phyloP scores from a whole-genome alignment of 2,888 invertebrate species.

The Drosophila ochracea region DNA sequence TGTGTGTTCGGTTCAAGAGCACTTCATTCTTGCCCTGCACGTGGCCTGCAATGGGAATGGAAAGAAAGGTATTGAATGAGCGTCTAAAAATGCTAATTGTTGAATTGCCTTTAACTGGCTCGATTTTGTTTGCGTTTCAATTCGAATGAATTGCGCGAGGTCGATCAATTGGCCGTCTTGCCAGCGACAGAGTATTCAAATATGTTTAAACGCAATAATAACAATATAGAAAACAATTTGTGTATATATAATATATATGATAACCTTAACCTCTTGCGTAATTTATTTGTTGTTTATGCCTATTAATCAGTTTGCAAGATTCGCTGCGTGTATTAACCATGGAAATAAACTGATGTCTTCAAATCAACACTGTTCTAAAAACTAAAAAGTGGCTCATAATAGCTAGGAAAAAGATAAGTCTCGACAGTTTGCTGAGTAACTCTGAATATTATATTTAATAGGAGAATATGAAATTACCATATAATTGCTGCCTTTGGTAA shows the following conservation, averaged over 20 bases:
- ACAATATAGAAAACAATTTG: background rate
- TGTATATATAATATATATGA: conserved; percentile 15
- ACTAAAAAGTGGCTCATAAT: background rate
- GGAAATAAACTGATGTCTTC: background rate
- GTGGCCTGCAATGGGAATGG: conserved; percentile 62
- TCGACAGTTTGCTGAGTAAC: too few species aligned
- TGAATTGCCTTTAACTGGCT: conserved; percentile 31
- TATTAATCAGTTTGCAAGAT: conserved; percentile 20
- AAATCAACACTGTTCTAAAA: background rate
- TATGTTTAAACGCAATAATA: background rate
- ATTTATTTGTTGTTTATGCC: conserved; percentile 12
- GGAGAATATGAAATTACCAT: background rate
- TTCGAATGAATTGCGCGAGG: conserved; percentile 22
- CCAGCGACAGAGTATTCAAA: background rate
- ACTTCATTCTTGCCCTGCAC: conserved; percentile 64
- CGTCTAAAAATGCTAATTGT: conserved; percentile 25
- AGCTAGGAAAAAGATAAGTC: background rate
- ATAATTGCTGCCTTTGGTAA: background rate
- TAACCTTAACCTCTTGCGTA: conserved; percentile 41
- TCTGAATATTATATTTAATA: background rate
- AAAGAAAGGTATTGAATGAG: conserved; percentile 16
- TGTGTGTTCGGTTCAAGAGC: conserved; percentile 35
- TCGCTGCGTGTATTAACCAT: background rate
- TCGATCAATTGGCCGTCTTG: conserved; percentile 24
- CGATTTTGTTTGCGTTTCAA: conserved; percentile 35